Evolutionary conservation across 1,140 invertebrate species (phyloP).

Genomic region (Sminthurinus signatus): DNA sequence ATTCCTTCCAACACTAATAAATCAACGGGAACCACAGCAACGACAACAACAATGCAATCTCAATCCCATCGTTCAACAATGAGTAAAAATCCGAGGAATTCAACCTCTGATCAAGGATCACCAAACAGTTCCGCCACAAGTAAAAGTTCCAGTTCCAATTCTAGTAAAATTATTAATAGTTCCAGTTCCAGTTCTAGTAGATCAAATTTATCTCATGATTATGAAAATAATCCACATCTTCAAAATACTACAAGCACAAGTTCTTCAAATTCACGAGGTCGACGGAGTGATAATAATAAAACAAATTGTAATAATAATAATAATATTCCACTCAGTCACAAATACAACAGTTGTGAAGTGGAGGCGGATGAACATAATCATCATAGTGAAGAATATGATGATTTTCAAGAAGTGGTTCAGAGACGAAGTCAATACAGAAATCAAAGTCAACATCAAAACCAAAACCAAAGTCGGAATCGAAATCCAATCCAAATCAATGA

Average conservation of each 20-base stretch:
- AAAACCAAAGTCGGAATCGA: neutral
- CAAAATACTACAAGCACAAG: too few species aligned
- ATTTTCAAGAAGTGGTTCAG: constrained; percentile 15
- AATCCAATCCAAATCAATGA: constrained; percentile 11
- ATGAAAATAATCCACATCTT: too few species aligned
- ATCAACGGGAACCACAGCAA: neutral
- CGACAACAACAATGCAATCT: neutral
- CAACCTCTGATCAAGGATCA: constrained; percentile 14
- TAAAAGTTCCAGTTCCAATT: constrained; percentile 7
- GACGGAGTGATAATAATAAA: too few species aligned
- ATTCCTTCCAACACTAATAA: too few species aligned
- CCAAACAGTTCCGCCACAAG: constrained; percentile 24
- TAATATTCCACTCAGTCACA: too few species aligned
- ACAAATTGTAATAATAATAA: too few species aligned
- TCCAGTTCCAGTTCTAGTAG: neutral
- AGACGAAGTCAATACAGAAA: constrained; percentile 3
- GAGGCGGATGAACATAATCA: neutral
- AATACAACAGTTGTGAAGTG: too few species aligned
- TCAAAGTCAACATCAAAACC: neutral
- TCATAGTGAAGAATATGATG: constrained; percentile 16
- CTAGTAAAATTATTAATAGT: constrained; percentile 1
- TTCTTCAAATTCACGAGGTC: too few species aligned
- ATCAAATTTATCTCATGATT: too few species aligned
- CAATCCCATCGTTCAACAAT: neutral
- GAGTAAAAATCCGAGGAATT: neutral